phyloP scores from a whole-genome alignment of 2,113 vertebrate species.

The Mixornis gularis region DNA sequence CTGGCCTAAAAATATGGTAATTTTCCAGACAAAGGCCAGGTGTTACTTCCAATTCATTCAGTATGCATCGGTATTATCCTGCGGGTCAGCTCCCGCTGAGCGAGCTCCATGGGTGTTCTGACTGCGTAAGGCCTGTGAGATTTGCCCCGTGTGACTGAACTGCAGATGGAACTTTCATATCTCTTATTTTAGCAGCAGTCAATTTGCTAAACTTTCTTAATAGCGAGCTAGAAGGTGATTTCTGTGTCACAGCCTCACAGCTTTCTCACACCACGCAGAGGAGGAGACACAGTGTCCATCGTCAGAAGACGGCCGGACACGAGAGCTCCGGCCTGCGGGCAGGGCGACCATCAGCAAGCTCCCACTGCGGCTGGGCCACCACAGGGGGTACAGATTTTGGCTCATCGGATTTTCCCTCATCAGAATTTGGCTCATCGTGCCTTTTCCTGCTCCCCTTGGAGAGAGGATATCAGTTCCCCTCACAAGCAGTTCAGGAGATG shows the following conservation, averaged over 20 bases:
- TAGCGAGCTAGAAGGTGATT: slow-evolving; percentile 18
- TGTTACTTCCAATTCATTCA: slow-evolving; percentile 55
- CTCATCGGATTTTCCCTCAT: background rate
- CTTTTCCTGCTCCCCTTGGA: background rate
- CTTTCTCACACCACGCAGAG: background rate
- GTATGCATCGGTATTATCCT: slow-evolving; percentile 47
- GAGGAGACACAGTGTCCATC: rapidly evolving
- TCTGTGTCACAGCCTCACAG: slow-evolving; percentile 19
- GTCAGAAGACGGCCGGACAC: rapidly evolving
- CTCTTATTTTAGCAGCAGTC: slow-evolving; percentile 55
- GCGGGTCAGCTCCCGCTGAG: background rate
- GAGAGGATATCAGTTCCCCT: background rate
- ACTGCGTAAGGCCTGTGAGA: slow-evolving; percentile 43
- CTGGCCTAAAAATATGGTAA: slow-evolving; percentile 63
- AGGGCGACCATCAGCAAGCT: background rate
- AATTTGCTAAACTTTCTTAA: slow-evolving; percentile 50
- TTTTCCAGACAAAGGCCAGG: slow-evolving; percentile 64
- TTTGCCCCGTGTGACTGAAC: slow-evolving; percentile 49
- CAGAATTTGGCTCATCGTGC: background rate
- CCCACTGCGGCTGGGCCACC: background rate
- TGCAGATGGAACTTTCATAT: slow-evolving; percentile 45
- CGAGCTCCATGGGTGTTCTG: slow-evolving; percentile 38
- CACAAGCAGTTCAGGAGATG: background rate
- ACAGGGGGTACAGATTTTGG: background rate
- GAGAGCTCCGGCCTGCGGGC: background rate